Evolutionary conservation across 2,888 invertebrate species (phyloP), one percentile per base, ranked within the genome.

Genomic region (Drosophila pegasa): DNA sequence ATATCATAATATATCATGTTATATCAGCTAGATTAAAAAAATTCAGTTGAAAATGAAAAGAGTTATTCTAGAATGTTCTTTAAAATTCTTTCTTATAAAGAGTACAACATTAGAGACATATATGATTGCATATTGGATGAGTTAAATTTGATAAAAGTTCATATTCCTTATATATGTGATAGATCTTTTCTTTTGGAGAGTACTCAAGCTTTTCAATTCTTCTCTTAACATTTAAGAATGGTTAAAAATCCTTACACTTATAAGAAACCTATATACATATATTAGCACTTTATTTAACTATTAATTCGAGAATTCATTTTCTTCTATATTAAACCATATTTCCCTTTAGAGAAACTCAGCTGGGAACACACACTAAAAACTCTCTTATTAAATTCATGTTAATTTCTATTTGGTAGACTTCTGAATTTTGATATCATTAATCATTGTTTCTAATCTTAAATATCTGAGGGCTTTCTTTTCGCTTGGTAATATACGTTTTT

Each of bases 391-490:
- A 48, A 20, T 48, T 31, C 12, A 9, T 27, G 25, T 27, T 16
- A 14, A 20, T 14, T 14, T 14, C 9, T 12, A 14, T 22, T 48
- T 48, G n/a, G n/a, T n/a, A 31, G 12, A 14, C 29, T 31, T 48
- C 14, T 47, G 2, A 8, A 20, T 20, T 4, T 31, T 8, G 8
- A 31, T 20, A 20, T 31, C 38, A 54, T 54, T 20, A 20, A 40
- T 40, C 20, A 22, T 54, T n/a, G n/a, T n/a, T n/a, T 20, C 9
- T 3, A 37, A 38, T 51, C 37, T 27, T 9, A 8, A 18, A 14
- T 9, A 52, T 38, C 27, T 4, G 8, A 9, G 7, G 10, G 40
- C 35, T 63, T 70, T 71, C 51, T 37, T 18, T 38, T 64, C 55
- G 16, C 33, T 14, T 18, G 20, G 14, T 22, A 14, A 25, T 54